These are phyloP conservation scores for Luidia sarsii DNA, from an alignment of 53 echinoderm and acorn worm genomes.

Conservation along the genomic window DNA sequence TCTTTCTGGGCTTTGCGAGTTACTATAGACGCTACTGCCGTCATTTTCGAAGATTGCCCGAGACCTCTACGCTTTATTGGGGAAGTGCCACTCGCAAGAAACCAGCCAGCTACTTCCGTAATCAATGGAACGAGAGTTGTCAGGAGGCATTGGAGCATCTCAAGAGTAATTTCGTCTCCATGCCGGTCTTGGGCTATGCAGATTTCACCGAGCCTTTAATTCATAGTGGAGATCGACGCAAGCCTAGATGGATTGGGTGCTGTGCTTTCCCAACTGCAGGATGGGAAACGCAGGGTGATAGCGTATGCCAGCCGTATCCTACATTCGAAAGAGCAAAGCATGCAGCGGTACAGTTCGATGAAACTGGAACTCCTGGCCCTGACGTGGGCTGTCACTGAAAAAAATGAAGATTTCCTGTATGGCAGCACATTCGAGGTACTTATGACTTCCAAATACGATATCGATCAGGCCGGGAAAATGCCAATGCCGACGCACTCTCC, in stretches of 20 bases:
- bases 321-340: conserved; percentile 45
- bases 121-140: not conserved
- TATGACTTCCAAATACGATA: no score
- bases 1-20: conserved; percentile 46
- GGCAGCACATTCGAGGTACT: not conserved
- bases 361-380: conserved; percentile 51
- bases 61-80: not conserved
- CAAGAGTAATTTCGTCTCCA: conserved; percentile 33
- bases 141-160: conserved; percentile 54
- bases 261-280: conserved; percentile 53
- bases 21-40: conserved; percentile 33
- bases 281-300: conserved; percentile 52
- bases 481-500: no score
- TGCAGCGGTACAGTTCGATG: conserved; percentile 56
- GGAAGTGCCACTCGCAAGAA: conserved; percentile 7
- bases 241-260: conserved; percentile 55
- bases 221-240: conserved; percentile 56
- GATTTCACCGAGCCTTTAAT: conserved; percentile 50
- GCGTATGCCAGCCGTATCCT: conserved; percentile 61
- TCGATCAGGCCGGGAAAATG: no score
- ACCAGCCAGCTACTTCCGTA: not conserved
- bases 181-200: conserved; percentile 56
- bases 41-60: not conserved
- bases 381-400: conserved; percentile 50
- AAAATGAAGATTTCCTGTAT: conserved; percentile 8